These are phyloP conservation scores for Saturnia japonica DNA, from an alignment of 2,888 invertebrate genomes.

Conservation along the genomic window DNA sequence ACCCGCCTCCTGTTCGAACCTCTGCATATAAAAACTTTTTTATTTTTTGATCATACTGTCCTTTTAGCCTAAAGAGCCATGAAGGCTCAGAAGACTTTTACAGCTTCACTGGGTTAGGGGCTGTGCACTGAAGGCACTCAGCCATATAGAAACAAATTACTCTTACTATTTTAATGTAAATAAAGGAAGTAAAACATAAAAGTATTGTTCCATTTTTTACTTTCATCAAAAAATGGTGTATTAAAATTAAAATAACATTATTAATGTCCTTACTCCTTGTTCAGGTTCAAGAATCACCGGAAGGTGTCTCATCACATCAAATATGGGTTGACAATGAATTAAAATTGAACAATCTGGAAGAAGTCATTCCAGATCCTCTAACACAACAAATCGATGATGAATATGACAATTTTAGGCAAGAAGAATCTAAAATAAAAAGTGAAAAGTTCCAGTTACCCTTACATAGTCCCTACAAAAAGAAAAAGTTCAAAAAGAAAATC, in stretches of 20 bases:
- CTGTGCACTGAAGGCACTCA: too few relatives aligned
- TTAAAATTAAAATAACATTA: background rate
- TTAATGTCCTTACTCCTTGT: background rate
- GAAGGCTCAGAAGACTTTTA: too few relatives aligned
- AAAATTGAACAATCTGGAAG: background rate
- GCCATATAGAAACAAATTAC: too few relatives aligned
- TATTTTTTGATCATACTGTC: too few relatives aligned
- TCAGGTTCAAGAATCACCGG: background rate
- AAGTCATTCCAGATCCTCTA: background rate
- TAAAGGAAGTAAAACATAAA: too few relatives aligned
- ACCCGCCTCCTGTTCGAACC: too few relatives aligned
- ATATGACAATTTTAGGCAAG: background rate
- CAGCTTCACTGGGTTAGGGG: too few relatives aligned
- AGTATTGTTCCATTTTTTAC: background rate
- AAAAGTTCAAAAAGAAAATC: background rate
- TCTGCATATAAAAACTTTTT: too few relatives aligned
- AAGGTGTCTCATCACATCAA: background rate
- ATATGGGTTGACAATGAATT: constrained; percentile 5
- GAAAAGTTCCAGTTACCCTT: background rate
- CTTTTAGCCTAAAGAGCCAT: too few relatives aligned
- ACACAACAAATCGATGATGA: background rate
- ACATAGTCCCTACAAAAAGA: background rate
- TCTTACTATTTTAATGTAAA: too few relatives aligned
- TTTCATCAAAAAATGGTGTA: background rate
- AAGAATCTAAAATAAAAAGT: background rate